These are phyloP conservation scores for Oreamnos americanus DNA, from an alignment of 2,113 vertebrate genomes.

Conservation along the genomic window DNA sequence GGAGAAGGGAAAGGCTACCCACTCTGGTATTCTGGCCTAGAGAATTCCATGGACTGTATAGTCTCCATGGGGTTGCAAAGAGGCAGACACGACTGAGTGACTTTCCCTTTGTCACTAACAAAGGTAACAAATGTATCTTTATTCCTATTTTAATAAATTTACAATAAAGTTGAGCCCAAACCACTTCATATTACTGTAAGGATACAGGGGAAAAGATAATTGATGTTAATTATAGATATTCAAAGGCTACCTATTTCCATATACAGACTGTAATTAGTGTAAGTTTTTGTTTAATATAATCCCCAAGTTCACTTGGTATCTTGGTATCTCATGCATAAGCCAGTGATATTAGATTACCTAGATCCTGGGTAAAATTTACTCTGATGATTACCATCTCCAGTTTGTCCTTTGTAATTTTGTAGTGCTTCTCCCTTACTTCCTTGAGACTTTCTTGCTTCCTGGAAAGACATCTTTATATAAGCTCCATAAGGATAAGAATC, in stretches of 20 bases:
- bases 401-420: neutral
- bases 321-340: neutral
- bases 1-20: neutral
- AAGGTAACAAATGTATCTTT: neutral
- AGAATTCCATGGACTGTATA: neutral
- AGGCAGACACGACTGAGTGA: neutral
- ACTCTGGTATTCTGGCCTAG: neutral
- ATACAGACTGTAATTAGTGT: neutral
- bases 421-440: neutral
- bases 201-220: neutral
- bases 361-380: neutral
- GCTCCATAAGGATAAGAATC: neutral
- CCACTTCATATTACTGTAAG: neutral
- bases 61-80: neutral
- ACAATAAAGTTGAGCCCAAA: neutral
- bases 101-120: neutral
- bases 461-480: neutral
- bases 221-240: constrained; percentile 18
- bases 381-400: neutral
- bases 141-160: neutral
- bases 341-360: neutral
- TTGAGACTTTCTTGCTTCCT: neutral
- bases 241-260: neutral
- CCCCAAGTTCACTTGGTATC: neutral
- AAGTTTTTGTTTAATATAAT: constrained; percentile 11